phyloP scores from a whole-genome alignment of 2,113 vertebrate genomes.

The Scortum barcoo region DNA sequence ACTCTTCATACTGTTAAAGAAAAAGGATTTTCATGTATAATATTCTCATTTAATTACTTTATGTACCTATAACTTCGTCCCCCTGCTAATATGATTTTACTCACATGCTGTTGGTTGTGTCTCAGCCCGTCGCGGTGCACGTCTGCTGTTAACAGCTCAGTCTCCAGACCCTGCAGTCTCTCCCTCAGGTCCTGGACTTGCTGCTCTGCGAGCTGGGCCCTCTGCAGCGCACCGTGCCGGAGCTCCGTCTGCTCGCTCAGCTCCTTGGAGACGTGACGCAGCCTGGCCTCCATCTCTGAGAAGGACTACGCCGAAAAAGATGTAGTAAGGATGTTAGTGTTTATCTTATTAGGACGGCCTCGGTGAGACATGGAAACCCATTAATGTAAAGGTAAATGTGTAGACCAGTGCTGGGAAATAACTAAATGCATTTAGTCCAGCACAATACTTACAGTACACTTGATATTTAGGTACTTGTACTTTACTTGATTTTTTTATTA shows the following conservation, averaged over 20 bases:
- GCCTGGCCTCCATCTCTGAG: conserved; percentile 84
- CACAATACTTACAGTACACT: background rate
- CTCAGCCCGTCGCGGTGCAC: conserved; percentile 84
- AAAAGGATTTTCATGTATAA: background rate
- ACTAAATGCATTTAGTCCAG: background rate
- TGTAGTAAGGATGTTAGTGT: background rate
- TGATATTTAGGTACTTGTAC: background rate
- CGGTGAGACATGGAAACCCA: background rate
- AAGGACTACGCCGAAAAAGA: background rate
- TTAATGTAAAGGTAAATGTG: too few species aligned
- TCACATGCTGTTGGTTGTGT: conserved; percentile 89
- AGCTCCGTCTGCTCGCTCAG: conserved; percentile 82
- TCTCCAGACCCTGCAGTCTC: conserved; percentile 85
- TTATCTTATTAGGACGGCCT: background rate
- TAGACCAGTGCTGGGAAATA: background rate
- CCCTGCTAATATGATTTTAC: conserved; percentile 2
- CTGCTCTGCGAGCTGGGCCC: conserved; percentile 85
- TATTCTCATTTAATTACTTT: background rate
- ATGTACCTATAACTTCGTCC: background rate
- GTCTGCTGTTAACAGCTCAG: conserved; percentile 84
- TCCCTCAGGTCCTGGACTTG: conserved; percentile 82
- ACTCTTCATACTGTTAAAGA: conserved; percentile 87
- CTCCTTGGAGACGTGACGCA: conserved; percentile 80
- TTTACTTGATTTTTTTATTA: too few species aligned
- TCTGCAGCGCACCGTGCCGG: conserved; percentile 83